Conservation (phyloP, 2,888 invertebrate species). For the Eupithecia pulchellata region DNA sequence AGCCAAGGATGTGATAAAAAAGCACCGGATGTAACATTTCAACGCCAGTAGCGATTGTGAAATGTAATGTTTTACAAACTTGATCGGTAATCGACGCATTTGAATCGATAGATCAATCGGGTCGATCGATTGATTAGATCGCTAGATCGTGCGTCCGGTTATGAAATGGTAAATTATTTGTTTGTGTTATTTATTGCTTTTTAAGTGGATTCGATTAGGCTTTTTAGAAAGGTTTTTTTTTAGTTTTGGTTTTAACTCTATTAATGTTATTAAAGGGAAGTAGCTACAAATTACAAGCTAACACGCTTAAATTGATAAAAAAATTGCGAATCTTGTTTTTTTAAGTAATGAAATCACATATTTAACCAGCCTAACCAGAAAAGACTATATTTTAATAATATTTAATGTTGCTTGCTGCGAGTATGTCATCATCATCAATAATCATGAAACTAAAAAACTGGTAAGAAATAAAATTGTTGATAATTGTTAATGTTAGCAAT, state of each 20-base stretch:
- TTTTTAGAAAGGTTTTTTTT: slow-evolving; percentile 2
- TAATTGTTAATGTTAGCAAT: too few species aligned
- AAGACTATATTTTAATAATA: too few species aligned
- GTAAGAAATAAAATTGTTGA: too few species aligned
- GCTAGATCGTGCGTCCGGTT: slow-evolving; percentile 57
- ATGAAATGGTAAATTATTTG: slow-evolving; percentile 46
- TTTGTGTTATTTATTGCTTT: slow-evolving; percentile 31
- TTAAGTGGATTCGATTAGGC: slow-evolving; percentile 1
- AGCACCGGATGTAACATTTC: slow-evolving; percentile 37
- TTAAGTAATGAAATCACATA: background rate
- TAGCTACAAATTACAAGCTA: background rate
- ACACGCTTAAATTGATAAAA: background rate
- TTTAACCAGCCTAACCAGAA: too few species aligned
- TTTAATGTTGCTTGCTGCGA: too few species aligned
- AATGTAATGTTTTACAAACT: slow-evolving; percentile 52
- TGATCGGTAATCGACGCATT: slow-evolving; percentile 52
- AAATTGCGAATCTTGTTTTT: too few species aligned
- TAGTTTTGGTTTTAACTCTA: background rate
- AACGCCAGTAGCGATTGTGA: slow-evolving; percentile 46
- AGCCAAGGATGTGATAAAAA: background rate
- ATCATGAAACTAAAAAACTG: too few species aligned
- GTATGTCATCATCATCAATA: too few species aligned
- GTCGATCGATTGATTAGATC: slow-evolving; percentile 46
- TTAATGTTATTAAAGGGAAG: background rate
- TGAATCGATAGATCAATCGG: slow-evolving; percentile 49